Percentiles rank a stretch among this genome's conserved stretches.
These are phyloP conservation scores for Istiophorus platypterus DNA, from an alignment of 2,113 vertebrate species.

Conservation along the genomic window DNA sequence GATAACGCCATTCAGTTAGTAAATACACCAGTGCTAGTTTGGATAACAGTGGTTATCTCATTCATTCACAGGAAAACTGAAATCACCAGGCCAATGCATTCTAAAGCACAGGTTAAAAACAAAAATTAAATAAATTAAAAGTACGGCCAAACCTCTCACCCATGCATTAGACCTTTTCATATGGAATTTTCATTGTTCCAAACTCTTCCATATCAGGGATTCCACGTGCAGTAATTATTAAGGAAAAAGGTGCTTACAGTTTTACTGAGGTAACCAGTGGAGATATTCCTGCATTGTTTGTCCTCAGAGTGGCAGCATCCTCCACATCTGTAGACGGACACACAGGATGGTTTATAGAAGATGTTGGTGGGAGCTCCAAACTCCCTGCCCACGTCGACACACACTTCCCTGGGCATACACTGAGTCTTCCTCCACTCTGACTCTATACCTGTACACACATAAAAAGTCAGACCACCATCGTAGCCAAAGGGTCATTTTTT, in stretches of 20 bases:
- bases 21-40: too few relatives aligned
- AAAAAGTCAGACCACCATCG: slow-evolving; percentile 23
- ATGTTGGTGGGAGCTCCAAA: slow-evolving; percentile 97
- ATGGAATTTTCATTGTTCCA: background rate
- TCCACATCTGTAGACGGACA: slow-evolving; percentile 99
- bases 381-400: slow-evolving; percentile 98
- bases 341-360: slow-evolving; percentile 99
- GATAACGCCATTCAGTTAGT: too few relatives aligned
- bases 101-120: background rate
- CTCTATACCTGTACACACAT: slow-evolving; percentile 93
- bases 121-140: background rate
- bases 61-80: background rate
- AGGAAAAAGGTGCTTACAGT: slow-evolving; percentile 86
- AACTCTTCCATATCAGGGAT: background rate
- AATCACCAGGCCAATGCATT: background rate
- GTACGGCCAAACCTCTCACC: background rate
- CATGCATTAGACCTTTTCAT: background rate
- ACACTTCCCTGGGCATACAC: slow-evolving; percentile 97
- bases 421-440: slow-evolving; percentile 98
- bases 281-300: slow-evolving; percentile 95
- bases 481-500: background rate
- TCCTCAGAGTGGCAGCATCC: slow-evolving; percentile 99
- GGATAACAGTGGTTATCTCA: too few relatives aligned
- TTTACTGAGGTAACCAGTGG: slow-evolving; percentile 96
- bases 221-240: background rate